Conservation (phyloP, 2,888 invertebrate genomes). For the Abrostola tripartita region DNA sequence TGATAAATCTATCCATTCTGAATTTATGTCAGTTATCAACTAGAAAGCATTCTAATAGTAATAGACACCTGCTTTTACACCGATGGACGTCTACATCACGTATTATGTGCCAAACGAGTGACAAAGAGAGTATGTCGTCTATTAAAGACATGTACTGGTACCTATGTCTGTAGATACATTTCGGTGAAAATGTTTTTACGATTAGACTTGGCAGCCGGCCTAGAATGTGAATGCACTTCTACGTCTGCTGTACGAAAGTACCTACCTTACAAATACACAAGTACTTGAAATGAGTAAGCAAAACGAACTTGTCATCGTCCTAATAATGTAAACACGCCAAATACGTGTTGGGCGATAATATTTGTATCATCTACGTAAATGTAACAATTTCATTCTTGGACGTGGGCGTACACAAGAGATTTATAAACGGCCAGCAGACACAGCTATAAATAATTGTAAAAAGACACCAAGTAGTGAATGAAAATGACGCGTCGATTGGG, state of each 20-base stretch:
- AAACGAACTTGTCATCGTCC: conserved; percentile 36
- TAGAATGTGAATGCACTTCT: conserved; percentile 61
- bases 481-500: conserved; percentile 35
- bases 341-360: conserved; percentile 46
- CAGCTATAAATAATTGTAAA: conserved; percentile 58
- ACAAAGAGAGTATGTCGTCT: conserved; percentile 41
- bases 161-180: conserved; percentile 33
- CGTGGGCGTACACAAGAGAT: conserved; percentile 60
- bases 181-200: conserved; percentile 57
- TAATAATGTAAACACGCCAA: conserved; percentile 46
- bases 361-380: conserved; percentile 56
- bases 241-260: conserved; percentile 50
- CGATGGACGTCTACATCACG: conserved; percentile 17
- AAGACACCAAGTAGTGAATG: conserved; percentile 55
- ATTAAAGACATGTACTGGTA: conserved; percentile 38
- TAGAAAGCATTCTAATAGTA: conserved; percentile 4
- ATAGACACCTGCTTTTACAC: conserved; percentile 22
- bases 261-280: conserved; percentile 17
- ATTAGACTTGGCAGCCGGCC: conserved; percentile 65
- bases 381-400: conserved; percentile 44
- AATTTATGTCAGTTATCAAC: not conserved
- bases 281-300: conserved; percentile 42
- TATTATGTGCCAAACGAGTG: conserved; percentile 43
- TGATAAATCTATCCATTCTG: too few relatives aligned
- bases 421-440: conserved; percentile 55